Evolutionary conservation across 2,113 vertebrate species (phyloP), one percentile per base, ranked within the genome.

Genomic region (Catharus fuscescens): DNA sequence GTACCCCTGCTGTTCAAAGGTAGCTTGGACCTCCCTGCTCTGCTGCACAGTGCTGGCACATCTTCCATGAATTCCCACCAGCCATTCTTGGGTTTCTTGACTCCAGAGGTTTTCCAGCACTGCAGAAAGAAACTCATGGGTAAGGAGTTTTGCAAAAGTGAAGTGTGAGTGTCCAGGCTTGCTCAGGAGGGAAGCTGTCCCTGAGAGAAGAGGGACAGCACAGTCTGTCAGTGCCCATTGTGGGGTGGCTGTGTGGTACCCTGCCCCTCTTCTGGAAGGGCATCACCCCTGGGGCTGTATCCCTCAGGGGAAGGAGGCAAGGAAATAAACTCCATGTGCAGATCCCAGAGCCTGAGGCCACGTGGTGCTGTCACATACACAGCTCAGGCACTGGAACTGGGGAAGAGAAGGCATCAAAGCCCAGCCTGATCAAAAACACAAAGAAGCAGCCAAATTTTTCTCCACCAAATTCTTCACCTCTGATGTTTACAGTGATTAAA

Each of bases 401-500:
- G 50, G 42, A 48, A 34, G 64, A 47, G 56, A 54, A 87, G 73
- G 60, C 65, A 70, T 50, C 59, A 73, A 80, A 93, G 71, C 60
- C 42, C 0, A 0, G 7, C 24, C 79, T 78, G 42, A 62, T 90
- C 53, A 70, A 85, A 88, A 80, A 3, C 67, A 66, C 76, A 20
- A 77, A 88, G 80, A 34, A 50, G 71, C 13, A 32, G 95, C 71
- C 70, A 87, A 4, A 69, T 92, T 95, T 91, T 45, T 89, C 73
- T 82, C 62, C 78, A 80, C 45, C 42, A 60, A 52, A 64, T 88
- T 94, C 78, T 86, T 93, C 79, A 78, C 79, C 47, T 86, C 92
- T 86, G 44, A 19, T 80, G 72, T 90, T 90, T 94, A 42, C 64
- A 70, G 64, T 73, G 84, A 96, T 93, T 88, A 71, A 93, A 83